Base-by-base conservation (phyloP, 2,113 vertebrate species). In the Notiomystis cincta region DNA sequence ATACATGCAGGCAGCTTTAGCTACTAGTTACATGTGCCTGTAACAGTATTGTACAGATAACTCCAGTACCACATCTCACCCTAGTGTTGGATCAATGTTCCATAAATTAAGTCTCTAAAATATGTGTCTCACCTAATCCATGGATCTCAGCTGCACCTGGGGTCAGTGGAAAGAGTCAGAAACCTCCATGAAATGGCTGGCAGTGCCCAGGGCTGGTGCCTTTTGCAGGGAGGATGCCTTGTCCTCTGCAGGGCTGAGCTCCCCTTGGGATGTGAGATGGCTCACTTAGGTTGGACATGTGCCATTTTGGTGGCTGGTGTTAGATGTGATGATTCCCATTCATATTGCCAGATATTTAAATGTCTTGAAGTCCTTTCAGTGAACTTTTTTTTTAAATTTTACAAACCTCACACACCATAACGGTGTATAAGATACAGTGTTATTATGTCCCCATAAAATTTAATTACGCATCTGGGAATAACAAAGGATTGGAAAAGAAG, bases 381-480 rank as follows among this genome's bases (percentile, higher is more conserved):
- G 27, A 58, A 22, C 1, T 40, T 40, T 31, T 44, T 18, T 10
- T 7, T 4, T 2, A 16, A 65, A 53, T 71, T 71, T 87, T 82
- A 80, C 42, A 70, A 22, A 70, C 27, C 37, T 89, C 35, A 66
- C 11, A 16, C 22, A 42, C 84, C 64, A 35, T 62, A 82, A 80
- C 20, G 25, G 57, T 44, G 9, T 47, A 33, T 57, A 53, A 80
- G 33, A 56, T 83, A 85, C 30, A 13, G 42, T 62, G 17, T 37
- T 70, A 62, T 93, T 90, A 75, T 53, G 19, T 65, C 30, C 35
- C 23, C 54, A 71, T 86, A 88, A 94, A 86, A 91, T n/a, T 24
- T 87, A 72, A 81, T 76, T 91, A 47, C 33, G 16, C 13, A 62
- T 15, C 15, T 71, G 22, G 47, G 7, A 80, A 47, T 40, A 73